phyloP scores from a whole-genome alignment of 1,140 invertebrate species.

The Drosophila nasuta region DNA sequence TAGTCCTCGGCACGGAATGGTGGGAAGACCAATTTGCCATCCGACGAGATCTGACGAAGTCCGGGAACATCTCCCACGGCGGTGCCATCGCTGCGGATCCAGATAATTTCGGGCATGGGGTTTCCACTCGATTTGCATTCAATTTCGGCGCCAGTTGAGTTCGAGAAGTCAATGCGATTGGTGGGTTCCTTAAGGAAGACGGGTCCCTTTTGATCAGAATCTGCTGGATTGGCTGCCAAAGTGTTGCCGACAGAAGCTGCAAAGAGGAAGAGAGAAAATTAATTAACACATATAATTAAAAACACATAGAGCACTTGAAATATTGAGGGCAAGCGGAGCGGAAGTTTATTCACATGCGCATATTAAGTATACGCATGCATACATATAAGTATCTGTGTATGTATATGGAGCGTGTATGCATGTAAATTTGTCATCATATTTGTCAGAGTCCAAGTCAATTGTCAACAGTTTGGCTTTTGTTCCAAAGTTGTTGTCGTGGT shows the following conservation, averaged over 20 bases:
- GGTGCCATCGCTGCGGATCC: constrained; percentile 94
- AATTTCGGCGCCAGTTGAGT: constrained; percentile 96
- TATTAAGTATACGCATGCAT: not conserved
- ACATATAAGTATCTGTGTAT: not conserved
- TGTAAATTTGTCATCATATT: constrained; percentile 53
- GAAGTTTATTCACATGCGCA: constrained; percentile 24
- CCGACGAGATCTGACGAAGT: constrained; percentile 93
- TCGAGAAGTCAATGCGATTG: constrained; percentile 96
- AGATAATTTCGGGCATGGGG: constrained; percentile 95
- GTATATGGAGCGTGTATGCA: not conserved
- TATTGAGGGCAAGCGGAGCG: constrained; percentile 43
- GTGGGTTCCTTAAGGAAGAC: constrained; percentile 96
- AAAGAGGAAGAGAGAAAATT: constrained; percentile 7
- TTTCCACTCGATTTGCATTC: constrained; percentile 96
- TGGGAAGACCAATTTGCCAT: constrained; percentile 97
- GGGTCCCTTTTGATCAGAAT: constrained; percentile 88
- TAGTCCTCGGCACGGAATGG: constrained; percentile 97
- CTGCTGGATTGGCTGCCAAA: constrained; percentile 74
- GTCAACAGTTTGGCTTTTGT: constrained; percentile 66
- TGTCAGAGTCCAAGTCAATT: constrained; percentile 53
- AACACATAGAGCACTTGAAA: constrained; percentile 20
- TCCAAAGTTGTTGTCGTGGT: constrained; percentile 27
- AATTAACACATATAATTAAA: constrained; percentile 43
- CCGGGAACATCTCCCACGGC: constrained; percentile 95
- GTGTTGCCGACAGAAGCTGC: constrained; percentile 49